Base-by-base conservation (phyloP, 2,797 vertebrate genomes). In the Tauraco hartlaubi region DNA sequence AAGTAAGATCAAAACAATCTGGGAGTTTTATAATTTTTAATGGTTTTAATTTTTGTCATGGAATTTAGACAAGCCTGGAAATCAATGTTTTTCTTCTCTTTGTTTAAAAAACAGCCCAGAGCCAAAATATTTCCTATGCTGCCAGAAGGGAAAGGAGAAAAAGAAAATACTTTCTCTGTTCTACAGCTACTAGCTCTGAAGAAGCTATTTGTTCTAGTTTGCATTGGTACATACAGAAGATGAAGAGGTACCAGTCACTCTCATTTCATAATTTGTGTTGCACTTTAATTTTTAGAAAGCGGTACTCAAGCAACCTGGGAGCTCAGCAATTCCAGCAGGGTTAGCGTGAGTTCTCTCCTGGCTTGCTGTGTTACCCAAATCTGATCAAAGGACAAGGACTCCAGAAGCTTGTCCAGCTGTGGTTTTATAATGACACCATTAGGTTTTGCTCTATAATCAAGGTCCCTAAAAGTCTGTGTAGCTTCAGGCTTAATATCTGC, bases 321-420 rank as follows among this genome's bases (percentile, higher is more conserved):
- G 69, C 56, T 78, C 67, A 87, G 46, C 58, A 93, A 94, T 79
- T 90, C 93, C 88, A 91, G 63, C 76, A 95, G 95, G 94, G 90
- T 90, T 96, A 94, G 94, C 59, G 54, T 82, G 64, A 75, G 74
- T 33, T 88, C 91, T 96, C 79, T 94, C 88, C 75, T 78, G 92
- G 93, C 95, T 96, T 94, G 91, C 84, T 97, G 95, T 92, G 94
- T 94, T 97, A 94, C 91, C 91, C 95, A 98, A 98, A 98, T 97
- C 90, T 89, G 97, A 97, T 97, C 96, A 96, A 98, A 98, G 96
- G 96, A 98, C 97, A 97, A 98, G 97, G 95, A 95, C 92, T 95
- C 96, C 96, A 97, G 91, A 96, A 97, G 97, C 96, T 97, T 97
- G 96, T 97, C 97, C 97, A 98, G 97, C 97, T 98, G 97, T 97